These are phyloP conservation scores for Colaptes auratus DNA, from an alignment of 2,113 vertebrate species.

Conservation along the genomic window DNA sequence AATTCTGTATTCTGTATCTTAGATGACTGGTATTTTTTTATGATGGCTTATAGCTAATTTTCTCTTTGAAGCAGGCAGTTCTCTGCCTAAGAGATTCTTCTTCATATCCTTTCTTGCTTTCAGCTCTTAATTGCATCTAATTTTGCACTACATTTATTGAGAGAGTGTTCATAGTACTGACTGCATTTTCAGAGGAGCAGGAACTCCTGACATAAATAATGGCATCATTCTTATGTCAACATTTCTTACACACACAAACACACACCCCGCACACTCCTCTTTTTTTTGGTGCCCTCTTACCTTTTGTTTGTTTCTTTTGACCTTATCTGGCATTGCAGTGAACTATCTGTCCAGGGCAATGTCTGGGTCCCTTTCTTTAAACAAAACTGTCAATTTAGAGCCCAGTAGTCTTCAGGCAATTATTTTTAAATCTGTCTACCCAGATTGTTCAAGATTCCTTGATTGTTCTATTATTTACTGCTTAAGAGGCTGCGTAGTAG, in stretches of 20 bases:
- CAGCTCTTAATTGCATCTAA: neutral
- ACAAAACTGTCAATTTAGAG: slow-evolving; percentile 11
- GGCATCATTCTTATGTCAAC: neutral
- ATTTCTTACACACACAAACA: neutral
- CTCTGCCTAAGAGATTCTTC: neutral
- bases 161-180: neutral
- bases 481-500: neutral
- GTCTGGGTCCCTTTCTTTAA: neutral
- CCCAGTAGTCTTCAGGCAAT: neutral
- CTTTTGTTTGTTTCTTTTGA: neutral
- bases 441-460: neutral
- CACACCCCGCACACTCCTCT: neutral
- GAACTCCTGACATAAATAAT: neutral
- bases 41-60: neutral
- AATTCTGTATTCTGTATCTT: neutral
- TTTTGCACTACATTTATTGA: neutral
- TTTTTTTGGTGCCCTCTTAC: neutral
- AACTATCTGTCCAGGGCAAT: neutral
- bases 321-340: neutral
- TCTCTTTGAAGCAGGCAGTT: neutral
- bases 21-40: neutral
- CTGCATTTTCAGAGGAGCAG: neutral
- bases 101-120: neutral
- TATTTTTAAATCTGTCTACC: neutral
- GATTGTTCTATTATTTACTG: slow-evolving; percentile 14